Evolutionary conservation across 2,888 invertebrate genomes (phyloP), one percentile per base, ranked within the genome.

Genomic region (Macaria notata): DNA sequence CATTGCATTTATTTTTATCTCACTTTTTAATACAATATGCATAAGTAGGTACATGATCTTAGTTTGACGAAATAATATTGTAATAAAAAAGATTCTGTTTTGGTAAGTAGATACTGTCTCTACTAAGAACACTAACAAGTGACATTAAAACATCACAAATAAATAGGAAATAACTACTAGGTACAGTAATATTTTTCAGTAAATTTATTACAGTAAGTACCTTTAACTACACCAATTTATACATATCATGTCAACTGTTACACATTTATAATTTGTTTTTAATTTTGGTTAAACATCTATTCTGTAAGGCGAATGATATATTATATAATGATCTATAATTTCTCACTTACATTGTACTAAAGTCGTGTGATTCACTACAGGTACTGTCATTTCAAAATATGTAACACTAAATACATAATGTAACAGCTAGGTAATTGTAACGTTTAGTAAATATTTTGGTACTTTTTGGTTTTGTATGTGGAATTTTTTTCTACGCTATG

Each of bases 1-100:
- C 19, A 19, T 19, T 19, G 19, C 19, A 67, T 70, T 66, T 43
- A 47, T 52, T 31, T 52, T 50, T n/a, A 36, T 36, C 31, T 43
- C 31, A 29, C 4, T 44, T 30, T 36, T 4, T 41, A 5, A 41
- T 41, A 5, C 6, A 41, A 41, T 9, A 41, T 41, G 5, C 4
- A 41, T 41, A 8, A n/a, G 4, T 8, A 41, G 9, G 41, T 9
- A 41, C 41, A 8, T 9, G n/a, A 41, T 41, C 8, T 8, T 41
- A 41, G 5, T 41, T 41, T 41, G 3, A 41, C 41, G 33, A 41
- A 41, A 41, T 3, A n/a, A 4, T 4, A 41, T 5, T 4, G 44
- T 6, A 44, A 4, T 44, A 44, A 44, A 8, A 44, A 44, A 29
- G 19, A 42, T 9, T 42, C 5, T 42, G 42, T 42, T 42, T 42